A percentile compares a stretch with the other conserved stretches of the same genome.
Conservation (phyloP, 2,888 invertebrate genomes). For the Lasioglossum villosulum region DNA sequence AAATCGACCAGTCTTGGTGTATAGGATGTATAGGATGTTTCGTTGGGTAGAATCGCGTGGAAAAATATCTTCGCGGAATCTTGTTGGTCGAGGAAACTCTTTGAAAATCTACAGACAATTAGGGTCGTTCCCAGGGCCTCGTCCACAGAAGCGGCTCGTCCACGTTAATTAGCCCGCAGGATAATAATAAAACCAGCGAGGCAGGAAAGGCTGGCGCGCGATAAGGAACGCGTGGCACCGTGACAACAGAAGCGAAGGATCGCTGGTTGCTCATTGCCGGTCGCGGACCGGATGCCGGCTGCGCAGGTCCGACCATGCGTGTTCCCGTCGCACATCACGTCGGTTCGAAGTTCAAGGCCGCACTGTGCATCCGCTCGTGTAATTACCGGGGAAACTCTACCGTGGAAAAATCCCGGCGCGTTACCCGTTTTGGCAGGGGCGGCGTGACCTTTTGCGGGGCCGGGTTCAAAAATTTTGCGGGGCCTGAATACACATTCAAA, state of each 20-base stretch:
- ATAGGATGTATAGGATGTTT: too few relatives aligned
- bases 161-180: background rate
- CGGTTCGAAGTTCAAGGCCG: constrained; percentile 69
- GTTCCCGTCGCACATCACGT: constrained; percentile 14
- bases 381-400: constrained; percentile 42
- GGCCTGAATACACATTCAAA: too few relatives aligned
- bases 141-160: background rate
- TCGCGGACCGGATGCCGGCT: constrained; percentile 62
- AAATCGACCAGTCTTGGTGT: too few relatives aligned
- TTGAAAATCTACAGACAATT: background rate
- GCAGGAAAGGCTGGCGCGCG: constrained; percentile 56
- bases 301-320: constrained; percentile 1
- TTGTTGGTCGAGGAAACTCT: too few relatives aligned
- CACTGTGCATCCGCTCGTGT: constrained; percentile 39
- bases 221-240: constrained; percentile 43
- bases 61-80: background rate
- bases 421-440: too few relatives aligned
- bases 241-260: constrained; percentile 22
- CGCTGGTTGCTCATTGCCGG: constrained; percentile 51
- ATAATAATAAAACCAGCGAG: constrained; percentile 39
- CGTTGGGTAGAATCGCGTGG: background rate
- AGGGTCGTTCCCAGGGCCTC: background rate
- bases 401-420: constrained; percentile 21
- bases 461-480: too few relatives aligned
- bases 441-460: too few relatives aligned